Evolutionary conservation across 1,140 invertebrate genomes (phyloP), one percentile per base, ranked within the genome.

Genomic region (Drosophila mayri): DNA sequence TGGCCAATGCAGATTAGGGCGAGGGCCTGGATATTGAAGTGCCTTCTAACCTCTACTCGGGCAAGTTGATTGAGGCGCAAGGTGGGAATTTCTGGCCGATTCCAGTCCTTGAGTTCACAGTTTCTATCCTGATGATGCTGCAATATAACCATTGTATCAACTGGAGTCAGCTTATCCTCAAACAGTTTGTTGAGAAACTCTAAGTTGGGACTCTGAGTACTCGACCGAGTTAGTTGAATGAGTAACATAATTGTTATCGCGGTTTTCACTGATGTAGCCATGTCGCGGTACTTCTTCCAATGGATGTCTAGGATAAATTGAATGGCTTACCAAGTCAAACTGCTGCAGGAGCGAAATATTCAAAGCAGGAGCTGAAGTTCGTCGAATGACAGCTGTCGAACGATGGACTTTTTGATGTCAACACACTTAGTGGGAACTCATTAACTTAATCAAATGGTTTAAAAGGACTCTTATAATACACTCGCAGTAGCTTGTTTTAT

Each of bases 1-100:
- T 65, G 28, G 4, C 22, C 10, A 4, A 82, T 44, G 60, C 74
- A 78, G 14, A 81, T 47, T 9, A 82, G 1, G 18, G 37, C 37
- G 1, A 74, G 18, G 2, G 35, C 3, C 5, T 22, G 0, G 8
- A 22, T 5, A 7, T 70, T 74, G 12, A 44, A 78, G 1, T n/a
- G 7, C 0, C 8, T 12, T 37, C 44, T 65, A 2, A 73, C 2
- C 14, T 12, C 4, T 0, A 81, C 8, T n/a, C 8, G 11, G 1
- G 18, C 16, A 0, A 6, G 18, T 10, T 62, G 32, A 43, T 66
- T 30, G 1, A 41, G 11, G 0, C 64, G 74, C 4, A 82, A 6
- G 11, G 30, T 54, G 1, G 80, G 57, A 9, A 50, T 57, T 14
- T 30, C 63, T 1, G 8, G n/a, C 0, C 4, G 20, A 9, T 60